These are phyloP conservation scores for Xestoiulus laeticollis DNA, from an alignment of 2,888 invertebrate species.

Conservation along the genomic window DNA sequence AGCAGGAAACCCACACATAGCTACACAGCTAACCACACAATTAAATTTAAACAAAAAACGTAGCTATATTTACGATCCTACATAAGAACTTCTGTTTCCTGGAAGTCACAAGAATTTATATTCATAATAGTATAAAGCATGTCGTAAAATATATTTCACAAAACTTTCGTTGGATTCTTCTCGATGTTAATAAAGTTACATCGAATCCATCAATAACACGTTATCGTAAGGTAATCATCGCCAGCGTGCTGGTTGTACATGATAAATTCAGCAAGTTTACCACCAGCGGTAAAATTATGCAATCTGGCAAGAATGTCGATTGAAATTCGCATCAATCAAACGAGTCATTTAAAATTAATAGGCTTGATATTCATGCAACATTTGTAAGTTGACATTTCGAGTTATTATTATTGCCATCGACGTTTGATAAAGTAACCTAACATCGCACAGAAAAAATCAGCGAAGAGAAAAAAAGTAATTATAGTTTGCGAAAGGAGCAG, in stretches of 20 bases:
- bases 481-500: neutral
- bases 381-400: neutral
- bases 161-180: neutral
- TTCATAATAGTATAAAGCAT: neutral
- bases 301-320: neutral
- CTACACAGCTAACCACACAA: no score
- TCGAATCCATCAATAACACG: neutral
- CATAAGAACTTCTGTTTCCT: no score
- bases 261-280: neutral
- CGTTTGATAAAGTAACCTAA: neutral
- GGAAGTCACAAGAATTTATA: no score
- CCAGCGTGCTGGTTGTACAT: neutral
- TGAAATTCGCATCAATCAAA: neutral
- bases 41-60: no score
- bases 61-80: no score
- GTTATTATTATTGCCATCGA: neutral
- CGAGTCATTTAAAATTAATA: neutral
- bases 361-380: constrained; percentile 20
- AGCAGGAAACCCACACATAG: no score
- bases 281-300: neutral
- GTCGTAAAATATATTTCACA: neutral
- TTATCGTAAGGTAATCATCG: neutral
- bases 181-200: neutral
- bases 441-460: neutral
- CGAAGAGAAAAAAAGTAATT: neutral